These are phyloP conservation scores for Zapus hudsonius DNA, from an alignment of 2,113 vertebrate species.

Conservation along the genomic window DNA sequence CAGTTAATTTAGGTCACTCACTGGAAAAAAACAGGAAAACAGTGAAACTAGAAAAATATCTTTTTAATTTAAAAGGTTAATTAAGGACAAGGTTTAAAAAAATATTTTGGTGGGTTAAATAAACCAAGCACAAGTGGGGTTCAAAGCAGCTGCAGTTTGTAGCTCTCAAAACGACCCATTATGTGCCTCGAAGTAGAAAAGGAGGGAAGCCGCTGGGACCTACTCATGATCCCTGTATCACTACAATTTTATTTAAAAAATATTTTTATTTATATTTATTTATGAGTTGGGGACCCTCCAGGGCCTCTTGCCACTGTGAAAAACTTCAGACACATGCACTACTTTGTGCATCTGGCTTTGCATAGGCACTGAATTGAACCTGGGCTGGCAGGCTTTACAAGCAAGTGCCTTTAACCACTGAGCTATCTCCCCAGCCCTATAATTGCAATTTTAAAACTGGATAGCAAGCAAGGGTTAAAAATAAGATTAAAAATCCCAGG, in stretches of 20 bases:
- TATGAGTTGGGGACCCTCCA: no score
- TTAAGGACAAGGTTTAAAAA: constrained; percentile 70
- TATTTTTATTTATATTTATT: no score
- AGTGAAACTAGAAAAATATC: constrained; percentile 59
- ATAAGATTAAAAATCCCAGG: neutral
- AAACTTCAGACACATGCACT: no score
- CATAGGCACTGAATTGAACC: no score
- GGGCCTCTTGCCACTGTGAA: no score
- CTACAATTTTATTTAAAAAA: neutral
- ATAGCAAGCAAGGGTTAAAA: neutral
- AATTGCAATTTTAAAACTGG: neutral
- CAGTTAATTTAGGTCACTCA: constrained; percentile 70
- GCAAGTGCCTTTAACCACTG: no score
- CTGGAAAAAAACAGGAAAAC: constrained; percentile 73
- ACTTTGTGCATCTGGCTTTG: no score
- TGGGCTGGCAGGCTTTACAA: no score
- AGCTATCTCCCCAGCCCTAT: no score
- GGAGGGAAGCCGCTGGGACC: neutral
- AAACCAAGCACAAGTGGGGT: constrained; percentile 43
- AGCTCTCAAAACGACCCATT: constrained; percentile 20
- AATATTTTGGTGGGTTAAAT: constrained; percentile 66
- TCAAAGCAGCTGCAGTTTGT: constrained; percentile 3
- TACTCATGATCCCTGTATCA: neutral
- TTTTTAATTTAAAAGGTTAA: constrained; percentile 77
- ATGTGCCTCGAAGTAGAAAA: neutral